Evolutionary conservation across 2,888 invertebrate genomes (phyloP).

Genomic region (Lottia scabra): DNA sequence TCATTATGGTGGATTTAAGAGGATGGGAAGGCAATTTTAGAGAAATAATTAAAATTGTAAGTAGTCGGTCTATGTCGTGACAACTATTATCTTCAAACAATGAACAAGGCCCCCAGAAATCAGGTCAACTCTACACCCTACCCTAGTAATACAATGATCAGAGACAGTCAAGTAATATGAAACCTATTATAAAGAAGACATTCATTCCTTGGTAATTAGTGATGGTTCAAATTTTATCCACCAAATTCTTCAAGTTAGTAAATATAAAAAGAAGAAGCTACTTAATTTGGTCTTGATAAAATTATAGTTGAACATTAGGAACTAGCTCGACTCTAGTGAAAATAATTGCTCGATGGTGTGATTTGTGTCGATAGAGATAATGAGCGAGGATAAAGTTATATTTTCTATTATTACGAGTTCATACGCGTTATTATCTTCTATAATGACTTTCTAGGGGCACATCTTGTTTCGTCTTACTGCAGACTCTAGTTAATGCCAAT

Average conservation of each 20-base stretch:
- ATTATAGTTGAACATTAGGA: neutral
- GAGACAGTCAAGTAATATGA: neutral
- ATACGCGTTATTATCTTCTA: constrained; percentile 28
- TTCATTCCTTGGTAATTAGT: constrained; percentile 3
- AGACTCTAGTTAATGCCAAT: constrained; percentile 4
- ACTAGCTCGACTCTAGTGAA: constrained; percentile 2
- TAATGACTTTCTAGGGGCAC: constrained; percentile 25
- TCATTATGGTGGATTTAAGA: too few relatives aligned
- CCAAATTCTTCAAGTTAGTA: neutral
- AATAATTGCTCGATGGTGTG: constrained; percentile 29
- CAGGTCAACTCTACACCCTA: constrained; percentile 1
- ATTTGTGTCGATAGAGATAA: constrained; percentile 29
- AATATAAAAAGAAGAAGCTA: neutral
- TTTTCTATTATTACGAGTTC: constrained; percentile 24
- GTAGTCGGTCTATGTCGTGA: constrained; percentile 4
- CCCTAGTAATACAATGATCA: neutral
- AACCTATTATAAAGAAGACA: constrained; percentile 1
- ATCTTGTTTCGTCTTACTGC: constrained; percentile 5
- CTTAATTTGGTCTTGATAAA: constrained; percentile 1
- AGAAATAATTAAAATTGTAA: constrained; percentile 2
- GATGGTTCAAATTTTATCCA: neutral
- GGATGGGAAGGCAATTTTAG: too few relatives aligned
- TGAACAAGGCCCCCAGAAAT: neutral
- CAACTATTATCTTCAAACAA: constrained; percentile 3
- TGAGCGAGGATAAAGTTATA: constrained; percentile 26